Evolutionary conservation across 2,797 vertebrate species (phyloP).

Genomic region (Gadopsis marmoratus): DNA sequence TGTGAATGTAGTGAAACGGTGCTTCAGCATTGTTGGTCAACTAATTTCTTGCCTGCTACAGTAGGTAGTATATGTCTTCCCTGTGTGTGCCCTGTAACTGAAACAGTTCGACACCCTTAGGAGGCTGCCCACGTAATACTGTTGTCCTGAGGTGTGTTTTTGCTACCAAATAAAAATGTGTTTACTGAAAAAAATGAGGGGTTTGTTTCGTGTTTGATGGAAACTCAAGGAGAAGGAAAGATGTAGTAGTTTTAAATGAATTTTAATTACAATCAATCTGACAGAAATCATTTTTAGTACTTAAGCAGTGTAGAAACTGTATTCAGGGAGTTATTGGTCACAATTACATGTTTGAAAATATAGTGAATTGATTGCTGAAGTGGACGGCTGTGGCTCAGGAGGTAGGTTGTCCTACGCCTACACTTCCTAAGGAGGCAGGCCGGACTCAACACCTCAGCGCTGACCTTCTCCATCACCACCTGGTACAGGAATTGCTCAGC

Average conservation of each 20-base stretch:
- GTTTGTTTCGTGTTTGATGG: background rate
- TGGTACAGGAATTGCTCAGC: no score
- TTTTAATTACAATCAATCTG: background rate
- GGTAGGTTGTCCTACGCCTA: no score
- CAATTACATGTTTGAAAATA: background rate
- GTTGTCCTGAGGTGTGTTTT: conserved; percentile 85
- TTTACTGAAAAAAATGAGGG: conserved; percentile 77
- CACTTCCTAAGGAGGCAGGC: no score
- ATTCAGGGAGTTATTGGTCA: background rate
- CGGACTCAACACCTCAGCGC: no score
- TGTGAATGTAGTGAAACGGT: conserved; percentile 77
- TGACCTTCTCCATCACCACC: no score
- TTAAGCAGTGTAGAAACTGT: background rate
- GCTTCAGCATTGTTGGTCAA: conserved; percentile 72
- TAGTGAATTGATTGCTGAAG: background rate
- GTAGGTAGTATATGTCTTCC: conserved; percentile 79
- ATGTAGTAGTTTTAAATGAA: background rate
- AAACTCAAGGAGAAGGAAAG: background rate
- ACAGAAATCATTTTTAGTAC: background rate
- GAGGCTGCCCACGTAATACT: conserved; percentile 70
- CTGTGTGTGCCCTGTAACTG: conserved; percentile 74
- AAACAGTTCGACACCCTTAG: conserved; percentile 71
- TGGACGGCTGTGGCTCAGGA: no score
- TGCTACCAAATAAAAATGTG: conserved; percentile 87
- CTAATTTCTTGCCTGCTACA: conserved; percentile 71